These are phyloP conservation scores for Gracilinanus agilis DNA, from an alignment of 2,113 vertebrate species.

Conservation along the genomic window DNA sequence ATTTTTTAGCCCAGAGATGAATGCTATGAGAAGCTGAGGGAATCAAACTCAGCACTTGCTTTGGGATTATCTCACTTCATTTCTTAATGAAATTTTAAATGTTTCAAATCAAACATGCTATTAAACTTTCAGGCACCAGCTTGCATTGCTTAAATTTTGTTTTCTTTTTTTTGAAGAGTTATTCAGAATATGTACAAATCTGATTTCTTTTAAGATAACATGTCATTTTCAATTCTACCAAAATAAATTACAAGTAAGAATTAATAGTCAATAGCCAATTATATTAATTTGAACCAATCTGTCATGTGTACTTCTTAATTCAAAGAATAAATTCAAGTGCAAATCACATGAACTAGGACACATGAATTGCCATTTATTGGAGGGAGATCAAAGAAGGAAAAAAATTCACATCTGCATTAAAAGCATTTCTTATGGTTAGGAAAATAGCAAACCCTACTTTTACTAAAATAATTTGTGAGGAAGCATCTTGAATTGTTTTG, in stretches of 20 bases:
- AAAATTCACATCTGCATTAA: background rate
- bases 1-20: background rate
- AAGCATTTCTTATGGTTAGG: background rate
- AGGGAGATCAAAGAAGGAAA: background rate
- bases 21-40: background rate
- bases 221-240: background rate
- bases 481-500: too few species aligned
- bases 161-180: slow-evolving; percentile 37
- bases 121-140: slow-evolving; percentile 26
- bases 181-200: background rate
- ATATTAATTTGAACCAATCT: slow-evolving; percentile 52
- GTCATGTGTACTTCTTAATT: background rate
- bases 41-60: background rate
- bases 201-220: background rate
- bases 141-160: slow-evolving; percentile 4
- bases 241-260: slow-evolving; percentile 11
- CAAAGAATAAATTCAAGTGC: background rate
- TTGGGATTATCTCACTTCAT: slow-evolving; percentile 15
- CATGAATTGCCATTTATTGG: slow-evolving; percentile 18
- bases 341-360: slow-evolving; percentile 35
- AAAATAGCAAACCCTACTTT: slow-evolving; percentile 6
- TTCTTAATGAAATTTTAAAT: slow-evolving; percentile 43
- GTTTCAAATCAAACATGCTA: slow-evolving; percentile 42
- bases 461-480: background rate
- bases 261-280: slow-evolving; percentile 26